Base-by-base conservation (phyloP, 2,797 vertebrate genomes). In the Acrocephalus scirpaceus region DNA sequence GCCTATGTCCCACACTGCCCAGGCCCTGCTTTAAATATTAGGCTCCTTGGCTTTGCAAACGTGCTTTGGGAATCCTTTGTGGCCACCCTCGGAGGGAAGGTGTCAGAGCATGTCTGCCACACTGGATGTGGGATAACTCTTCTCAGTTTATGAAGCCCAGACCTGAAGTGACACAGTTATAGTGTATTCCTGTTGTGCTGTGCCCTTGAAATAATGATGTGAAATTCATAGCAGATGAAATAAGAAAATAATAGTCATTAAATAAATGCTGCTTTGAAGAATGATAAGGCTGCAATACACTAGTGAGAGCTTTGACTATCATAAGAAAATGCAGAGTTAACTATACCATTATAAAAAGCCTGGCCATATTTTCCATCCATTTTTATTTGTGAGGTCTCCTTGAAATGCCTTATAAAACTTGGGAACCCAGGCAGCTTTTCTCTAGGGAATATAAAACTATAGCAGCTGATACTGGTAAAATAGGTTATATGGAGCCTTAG, bases 381-480 rank as follows among this genome's bases (percentile, higher is more conserved):
- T 95, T 96, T 96, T 84, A 86, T 96, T 95, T 97, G 95, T 95
- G 94, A 95, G 97, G 88, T 96, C 96, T 94, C 96, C 96, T 95
- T 94, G 93, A 95, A 97, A 96, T 57, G 53, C 78, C 79, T 95
- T 91, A 82, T 96, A 96, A 97, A 97, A 95, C 75, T 78, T 77
- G 50, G 96, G 93, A 96, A 88, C 71, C 81, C 93, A 82, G 86
- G 88, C 92, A 88, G 87, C 60, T 94, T 96, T 95, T 94, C 96
- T 95, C 86, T 45, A 40, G 82, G 85, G 92, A 89, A 88, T 70
- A 67, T 90, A 81, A 95, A 97, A 95, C 89, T 67, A 51, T 23
- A 92, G 94, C 97, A 96, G 95, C 95, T 97, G 97, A 97, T 96
- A 60, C 94, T 94, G 95, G 93, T 95, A 97, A 97, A 97, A 96